Evolutionary conservation across 2,113 vertebrate species (phyloP), one percentile per base, ranked within the genome.

Genomic region (Ornithorhynchus anatinus): DNA sequence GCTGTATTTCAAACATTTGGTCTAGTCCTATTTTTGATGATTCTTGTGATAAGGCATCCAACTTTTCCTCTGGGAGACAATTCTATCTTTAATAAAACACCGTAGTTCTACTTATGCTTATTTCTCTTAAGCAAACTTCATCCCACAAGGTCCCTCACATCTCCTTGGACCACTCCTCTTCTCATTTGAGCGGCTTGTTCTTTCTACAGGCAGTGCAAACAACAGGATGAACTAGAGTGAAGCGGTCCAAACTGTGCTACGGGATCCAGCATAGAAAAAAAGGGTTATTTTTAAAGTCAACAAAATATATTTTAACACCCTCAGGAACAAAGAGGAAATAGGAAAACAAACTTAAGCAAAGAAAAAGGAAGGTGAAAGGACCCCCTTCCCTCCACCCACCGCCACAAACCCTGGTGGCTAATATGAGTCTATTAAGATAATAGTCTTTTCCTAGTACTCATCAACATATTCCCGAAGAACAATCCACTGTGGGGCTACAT

Each of bases 141-240:
- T n/a, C n/a, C n/a, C n/a, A n/a, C n/a, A n/a, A n/a, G n/a, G 42
- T 33, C 14, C n/a, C 2, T n/a, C 13, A 32, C 59, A 52, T 70
- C 43, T 80, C 32, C 56, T 69, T 50, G 65, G 75, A 59, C 53
- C 15, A 45, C n/a, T 69, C 52, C 45, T 33, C 65, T 50, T 69
- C 38, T 76, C 27, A 67, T 62, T 60, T 23, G 53, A 16, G 54
- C 58, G 48, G 53, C 35, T 79, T 25, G 51, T n/a, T n/a, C 65
- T 69, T 72, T 72, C 57, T 48, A 58, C 59, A 40, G 57, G 59
- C 73, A 82, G 78, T 79, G 37, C 48, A 84, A 82, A 81, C 69
- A 79, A 75, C 80, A 74, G 29, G 43, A 75, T 50, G 67, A 72
- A 36, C 48, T 13, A 68, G 56, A 74, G 47, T 69, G 79, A 75